Evolutionary conservation across 2,113 vertebrate species (phyloP), one percentile per base, ranked within the genome.

Genomic region (Hyperoodon ampullatus): DNA sequence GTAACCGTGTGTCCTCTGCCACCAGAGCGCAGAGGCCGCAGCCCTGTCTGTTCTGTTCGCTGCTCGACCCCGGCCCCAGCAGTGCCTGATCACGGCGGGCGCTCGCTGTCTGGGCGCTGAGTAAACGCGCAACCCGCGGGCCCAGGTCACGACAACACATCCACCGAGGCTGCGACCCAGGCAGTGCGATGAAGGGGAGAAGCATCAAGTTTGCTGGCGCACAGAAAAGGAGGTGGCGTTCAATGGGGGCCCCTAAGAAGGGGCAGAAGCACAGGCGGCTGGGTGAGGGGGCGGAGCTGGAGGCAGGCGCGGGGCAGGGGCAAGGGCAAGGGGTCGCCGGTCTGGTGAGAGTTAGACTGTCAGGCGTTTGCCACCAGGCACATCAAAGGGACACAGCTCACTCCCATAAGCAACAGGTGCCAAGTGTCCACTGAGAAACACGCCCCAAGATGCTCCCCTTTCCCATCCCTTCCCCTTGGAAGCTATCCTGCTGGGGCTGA

Each of bases 311-410:
- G 3, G 58, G 44, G 4, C 24, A 1, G 42, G 30, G 33, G 68
- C 2, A 13, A 42, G 30, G 33, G 68, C 2, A 13, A 50, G 35
- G 2, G 24, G 75, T 0, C 3, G 3, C 58, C 1, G 0, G 30
- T 14, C 19, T 14, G 21, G 9, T 0, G 16, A 30, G 33, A 28
- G 1, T 39, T 2, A 14, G 18, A 23, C 58, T 8, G 6, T 24
- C 47, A 50, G 84, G 5, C 5, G 71, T 74, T 33, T 28, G 71
- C 53, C 47, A 28, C 39, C 10, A 21, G 1, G 1, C 21, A 8
- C 10, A n/a, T 8, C 77, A 8, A 53, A 83, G 60, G 24, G 28
- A n/a, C 82, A 87, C 10, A 7, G 26, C 6, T 30, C 55, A 50
- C 2, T 21, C 18, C n/a, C 53, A 3, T 1, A 14, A 39, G 47